Evolutionary conservation across 1,140 invertebrate species (phyloP).

Genomic region (Euwallacea fornicatus): DNA sequence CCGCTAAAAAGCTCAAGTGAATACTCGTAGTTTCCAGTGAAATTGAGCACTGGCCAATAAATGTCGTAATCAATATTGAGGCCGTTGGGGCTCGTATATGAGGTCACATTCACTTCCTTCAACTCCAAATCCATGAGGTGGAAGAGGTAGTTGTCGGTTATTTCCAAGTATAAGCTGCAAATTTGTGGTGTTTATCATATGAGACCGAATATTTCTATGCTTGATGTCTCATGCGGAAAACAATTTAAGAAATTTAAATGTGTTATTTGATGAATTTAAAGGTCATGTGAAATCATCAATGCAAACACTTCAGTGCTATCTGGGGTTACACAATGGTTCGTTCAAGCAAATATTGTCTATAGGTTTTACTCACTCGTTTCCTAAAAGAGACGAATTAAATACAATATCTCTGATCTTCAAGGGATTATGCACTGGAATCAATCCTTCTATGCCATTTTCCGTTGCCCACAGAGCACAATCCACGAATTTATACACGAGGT

Average conservation of each 20-base stretch:
- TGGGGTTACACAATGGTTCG: too few relatives aligned
- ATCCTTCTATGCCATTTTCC: slow-evolving; percentile 3
- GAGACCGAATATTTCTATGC: too few relatives aligned
- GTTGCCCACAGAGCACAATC: slow-evolving; percentile 5
- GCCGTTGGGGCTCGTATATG: slow-evolving; percentile 8
- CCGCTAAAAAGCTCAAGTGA: background rate
- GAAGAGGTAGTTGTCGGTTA: slow-evolving; percentile 7
- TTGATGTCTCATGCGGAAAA: too few relatives aligned
- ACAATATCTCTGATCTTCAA: slow-evolving; percentile 1
- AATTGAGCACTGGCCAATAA: slow-evolving; percentile 17
- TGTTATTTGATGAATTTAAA: too few relatives aligned
- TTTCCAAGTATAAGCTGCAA: background rate
- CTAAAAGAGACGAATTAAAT: background rate
- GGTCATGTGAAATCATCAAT: too few relatives aligned
- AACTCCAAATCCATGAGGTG: slow-evolving; percentile 1
- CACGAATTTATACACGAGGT: slow-evolving; percentile 1
- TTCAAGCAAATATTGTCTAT: background rate
- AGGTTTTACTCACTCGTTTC: background rate
- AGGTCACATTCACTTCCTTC: background rate
- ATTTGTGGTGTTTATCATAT: too few relatives aligned
- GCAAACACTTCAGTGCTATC: too few relatives aligned
- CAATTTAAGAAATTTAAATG: too few relatives aligned
- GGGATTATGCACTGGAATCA: slow-evolving; percentile 12
- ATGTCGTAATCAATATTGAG: slow-evolving; percentile 15
- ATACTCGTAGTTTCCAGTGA: slow-evolving; percentile 10